Base-by-base conservation (phyloP, 2,113 vertebrate species). In the Myotis lucifugus region DNA sequence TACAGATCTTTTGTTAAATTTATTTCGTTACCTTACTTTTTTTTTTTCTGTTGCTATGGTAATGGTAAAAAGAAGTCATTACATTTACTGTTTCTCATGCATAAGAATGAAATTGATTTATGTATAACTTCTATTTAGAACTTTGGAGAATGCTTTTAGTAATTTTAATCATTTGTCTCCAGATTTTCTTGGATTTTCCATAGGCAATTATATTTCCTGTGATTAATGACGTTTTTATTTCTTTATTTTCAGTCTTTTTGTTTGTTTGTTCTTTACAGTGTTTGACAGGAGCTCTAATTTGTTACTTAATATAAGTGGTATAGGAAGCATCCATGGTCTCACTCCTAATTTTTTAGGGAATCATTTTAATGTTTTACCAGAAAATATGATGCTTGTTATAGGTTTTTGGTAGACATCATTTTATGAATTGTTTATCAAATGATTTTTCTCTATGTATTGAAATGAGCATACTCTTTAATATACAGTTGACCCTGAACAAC, bases 101-200 rank as follows among this genome's bases (percentile, higher is more conserved):
- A 74, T 67, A 95, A 21, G 59, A 87, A 86, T 81, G 46, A 72
- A 87, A 82, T 59, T 91, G 74, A 87, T 67, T 95, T 67, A 91
- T 59, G 15, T 87, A 48, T 82, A 95, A 82, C n/a, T 81, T 79
- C 54, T 73, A 29, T 66, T 79, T 67, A 87, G 34, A 74, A 95
- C 18, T 46, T 81, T 82, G 37, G 34, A 66, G 64, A 46, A 73
- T 91, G 29, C 46, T 72, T 42, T 86, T 66, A 46, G n/a, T 76
- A 56, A 50, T 69, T 85, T 54, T 79, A 64, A 66, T 87, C 46
- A 91, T 59, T 73, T 67, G 67, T 76, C 37, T 91, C 37, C 76
- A 91, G 54, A 86, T 67, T 91, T 85, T 79, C 54, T 91, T 91
- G 50, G 23, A 89, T n/a, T 84, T 84, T 89, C 46, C 83, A 34